Percentiles rank a stretch among this genome's conserved stretches.
These are phyloP conservation scores for Catagonus wagneri DNA, from an alignment of 2,113 vertebrate species.

Conservation along the genomic window DNA sequence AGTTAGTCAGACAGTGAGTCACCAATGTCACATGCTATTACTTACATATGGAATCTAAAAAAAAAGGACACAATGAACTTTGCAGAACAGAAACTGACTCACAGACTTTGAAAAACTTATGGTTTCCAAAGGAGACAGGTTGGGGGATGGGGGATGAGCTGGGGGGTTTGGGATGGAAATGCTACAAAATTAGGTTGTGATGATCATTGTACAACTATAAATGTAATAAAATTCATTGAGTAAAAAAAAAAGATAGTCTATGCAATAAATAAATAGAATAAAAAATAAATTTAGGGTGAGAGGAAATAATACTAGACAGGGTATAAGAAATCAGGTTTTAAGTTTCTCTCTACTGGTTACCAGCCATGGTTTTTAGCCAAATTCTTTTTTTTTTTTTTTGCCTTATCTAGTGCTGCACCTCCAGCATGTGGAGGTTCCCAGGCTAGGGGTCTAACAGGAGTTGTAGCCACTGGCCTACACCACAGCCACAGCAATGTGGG, in stretches of 20 bases:
- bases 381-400: too few species aligned
- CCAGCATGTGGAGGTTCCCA: too few species aligned
- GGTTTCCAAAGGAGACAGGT: not conserved
- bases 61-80: not conserved
- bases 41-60: not conserved
- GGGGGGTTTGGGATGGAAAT: not conserved
- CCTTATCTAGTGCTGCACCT: too few species aligned
- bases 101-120: not conserved
- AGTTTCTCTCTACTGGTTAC: not conserved
- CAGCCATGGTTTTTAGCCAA: not conserved
- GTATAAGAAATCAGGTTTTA: not conserved
- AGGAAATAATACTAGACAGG: not conserved
- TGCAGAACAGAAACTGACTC: not conserved
- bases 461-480: too few species aligned
- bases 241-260: too few species aligned
- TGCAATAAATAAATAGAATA: too few species aligned
- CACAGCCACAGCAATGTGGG: too few species aligned
- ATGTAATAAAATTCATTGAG: too few species aligned
- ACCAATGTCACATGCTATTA: not conserved
- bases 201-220: not conserved
- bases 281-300: not conserved
- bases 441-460: too few species aligned
- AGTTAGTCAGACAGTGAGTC: not conserved
- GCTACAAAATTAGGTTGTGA: too few species aligned
- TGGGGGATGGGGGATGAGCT: rapidly evolving